Base-by-base conservation (phyloP, 2,888 invertebrate genomes). In the Eupithecia vulgata region DNA sequence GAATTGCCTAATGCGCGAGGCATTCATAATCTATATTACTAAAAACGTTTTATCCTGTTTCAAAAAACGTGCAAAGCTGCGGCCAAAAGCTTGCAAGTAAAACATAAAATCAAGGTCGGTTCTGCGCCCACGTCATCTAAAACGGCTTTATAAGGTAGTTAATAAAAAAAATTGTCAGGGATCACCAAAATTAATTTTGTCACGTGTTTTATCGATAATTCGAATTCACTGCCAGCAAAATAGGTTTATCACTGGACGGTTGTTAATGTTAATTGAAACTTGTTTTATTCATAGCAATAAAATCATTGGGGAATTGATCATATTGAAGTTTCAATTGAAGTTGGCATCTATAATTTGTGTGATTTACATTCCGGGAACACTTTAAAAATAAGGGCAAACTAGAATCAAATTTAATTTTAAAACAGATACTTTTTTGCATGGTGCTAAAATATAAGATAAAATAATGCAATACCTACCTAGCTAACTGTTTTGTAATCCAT, bases 181-280 rank as follows among this genome's bases (percentile, higher is more conserved):
- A 57, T 25, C 61, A 21, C 34, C 8, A 34, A 61, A 17, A 17
- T 34, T 34, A 17, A 17, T 61, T 61, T 34, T 13, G 12, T 25
- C 52, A n/a, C 21, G 21, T 21, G 59, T 59, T 59, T 30, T 7
- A 15, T 30, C 5, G 30, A 34, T 34, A 34, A 17, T 61, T 34
- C 10, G 17, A 61, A 15, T 34, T 61, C 17, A 34, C 61, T 34
- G 34, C 61, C 17, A 0, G n/a, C 7, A 5, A 8, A 61, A 34
- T 61, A 61, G 17, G 8, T 61, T 34, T 34, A 61, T n/a, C n/a
- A 45, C 45, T 15, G 30, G 30, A 17, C 59, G 15, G 59, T 59
- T 59, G 57, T 57, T 57, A 59, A 59, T 59, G 30, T 6, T 59
- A 30, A 59, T 59, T 79, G 79, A 82, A 79, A 77, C 76, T 30